Evolutionary conservation across 2,888 invertebrate species (phyloP).

Genomic region (Rambutsinella grinnellia): DNA sequence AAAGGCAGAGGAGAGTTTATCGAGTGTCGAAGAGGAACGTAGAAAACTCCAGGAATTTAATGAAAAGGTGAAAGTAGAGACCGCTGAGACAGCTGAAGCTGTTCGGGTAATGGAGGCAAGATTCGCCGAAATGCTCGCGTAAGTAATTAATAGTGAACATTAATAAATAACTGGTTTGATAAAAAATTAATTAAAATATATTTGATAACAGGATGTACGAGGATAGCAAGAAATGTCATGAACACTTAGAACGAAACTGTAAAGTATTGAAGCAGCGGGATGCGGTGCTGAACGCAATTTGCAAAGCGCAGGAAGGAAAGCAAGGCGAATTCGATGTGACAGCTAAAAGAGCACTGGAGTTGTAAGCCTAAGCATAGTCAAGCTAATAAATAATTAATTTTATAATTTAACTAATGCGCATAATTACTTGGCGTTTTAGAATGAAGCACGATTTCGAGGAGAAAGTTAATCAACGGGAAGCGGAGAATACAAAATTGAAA

Average conservation of each 20-base stretch:
- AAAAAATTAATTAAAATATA: conserved; percentile 1
- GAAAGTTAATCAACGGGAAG: conserved; percentile 2
- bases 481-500: conserved; percentile 15
- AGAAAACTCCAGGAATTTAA: background rate
- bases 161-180: background rate
- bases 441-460: conserved; percentile 22
- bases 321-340: too few species aligned
- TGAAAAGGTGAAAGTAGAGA: background rate
- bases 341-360: too few species aligned
- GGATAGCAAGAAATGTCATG: conserved; percentile 1
- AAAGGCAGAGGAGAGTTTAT: too few species aligned
- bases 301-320: background rate
- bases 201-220: conserved; percentile 20
- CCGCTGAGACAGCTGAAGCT: conserved; percentile 14
- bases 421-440: too few species aligned
- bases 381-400: too few species aligned
- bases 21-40: too few species aligned
- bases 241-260: conserved; percentile 7
- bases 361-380: too few species aligned
- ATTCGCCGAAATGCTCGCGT: conserved; percentile 27
- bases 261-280: conserved; percentile 10
- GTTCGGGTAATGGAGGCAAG: background rate
- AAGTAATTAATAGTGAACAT: background rate
- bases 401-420: too few species aligned
- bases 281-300: background rate